A percentile compares a stretch with the other conserved stretches of the same genome.
These are phyloP conservation scores for Synergus umbraculus DNA, from an alignment of 2,888 invertebrate species.

Conservation along the genomic window DNA sequence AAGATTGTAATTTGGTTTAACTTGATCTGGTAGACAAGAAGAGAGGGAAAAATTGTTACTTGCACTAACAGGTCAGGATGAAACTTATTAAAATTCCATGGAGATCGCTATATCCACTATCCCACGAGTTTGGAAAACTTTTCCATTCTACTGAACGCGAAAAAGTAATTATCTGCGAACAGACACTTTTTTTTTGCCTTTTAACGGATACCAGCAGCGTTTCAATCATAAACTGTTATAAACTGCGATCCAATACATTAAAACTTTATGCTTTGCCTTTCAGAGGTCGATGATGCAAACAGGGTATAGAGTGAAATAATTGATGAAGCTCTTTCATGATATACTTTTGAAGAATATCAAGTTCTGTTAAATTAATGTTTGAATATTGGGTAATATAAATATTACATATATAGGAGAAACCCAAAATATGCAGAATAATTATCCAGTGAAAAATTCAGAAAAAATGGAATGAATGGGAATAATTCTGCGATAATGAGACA, in stretches of 20 bases:
- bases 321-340: background rate
- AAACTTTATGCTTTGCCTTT: background rate
- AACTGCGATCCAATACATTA: background rate
- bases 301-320: background rate
- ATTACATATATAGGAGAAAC: background rate
- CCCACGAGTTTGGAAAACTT: background rate
- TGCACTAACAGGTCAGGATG: background rate
- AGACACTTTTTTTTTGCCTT: background rate
- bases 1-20: background rate
- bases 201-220: background rate
- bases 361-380: background rate
- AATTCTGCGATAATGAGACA: conserved; percentile 27
- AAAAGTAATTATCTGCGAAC: conserved; percentile 1
- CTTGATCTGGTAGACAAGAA: background rate
- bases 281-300: background rate
- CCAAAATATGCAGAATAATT: background rate
- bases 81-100: background rate
- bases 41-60: background rate
- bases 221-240: background rate
- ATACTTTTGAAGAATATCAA: background rate
- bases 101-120: background rate
- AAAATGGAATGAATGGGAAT: background rate
- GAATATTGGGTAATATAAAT: background rate
- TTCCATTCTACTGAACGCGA: background rate
- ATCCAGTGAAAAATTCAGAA: background rate